Evolutionary conservation across 2,797 vertebrate species (phyloP).

Genomic region (Nyctalus aviator): DNA sequence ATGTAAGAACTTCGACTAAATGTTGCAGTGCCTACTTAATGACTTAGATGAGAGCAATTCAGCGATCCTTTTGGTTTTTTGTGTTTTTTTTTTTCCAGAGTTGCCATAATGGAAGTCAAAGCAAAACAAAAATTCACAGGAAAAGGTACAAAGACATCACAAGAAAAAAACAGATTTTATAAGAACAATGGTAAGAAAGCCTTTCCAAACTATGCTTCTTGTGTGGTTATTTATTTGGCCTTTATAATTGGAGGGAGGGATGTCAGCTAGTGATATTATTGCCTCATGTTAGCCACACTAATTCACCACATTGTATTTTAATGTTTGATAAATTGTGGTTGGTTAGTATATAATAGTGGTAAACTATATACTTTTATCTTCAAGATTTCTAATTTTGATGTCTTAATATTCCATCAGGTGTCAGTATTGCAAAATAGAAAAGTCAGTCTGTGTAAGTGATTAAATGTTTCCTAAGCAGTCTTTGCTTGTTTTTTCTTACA

Average conservation of each 20-base stretch:
- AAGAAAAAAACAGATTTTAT: constrained; percentile 79
- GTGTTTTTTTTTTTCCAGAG: constrained; percentile 69
- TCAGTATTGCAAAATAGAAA: constrained; percentile 71
- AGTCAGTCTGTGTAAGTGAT: neutral
- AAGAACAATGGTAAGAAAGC: constrained; percentile 82
- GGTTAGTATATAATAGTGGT: neutral
- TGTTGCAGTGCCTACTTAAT: neutral
- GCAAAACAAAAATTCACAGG: constrained; percentile 80
- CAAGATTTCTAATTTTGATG: neutral
- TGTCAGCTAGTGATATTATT: neutral
- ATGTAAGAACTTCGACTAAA: neutral
- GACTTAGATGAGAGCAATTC: neutral
- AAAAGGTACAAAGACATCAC: constrained; percentile 71
- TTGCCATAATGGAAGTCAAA: constrained; percentile 84
- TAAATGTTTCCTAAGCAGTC: neutral
- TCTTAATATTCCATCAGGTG: constrained; percentile 64
- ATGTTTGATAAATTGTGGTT: neutral
- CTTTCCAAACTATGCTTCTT: rapidly evolving
- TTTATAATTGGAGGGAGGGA: neutral
- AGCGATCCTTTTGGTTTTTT: constrained; percentile 1
- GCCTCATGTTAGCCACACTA: neutral
- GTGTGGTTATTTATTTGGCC: neutral
- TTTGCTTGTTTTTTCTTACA: neutral
- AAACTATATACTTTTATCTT: neutral
- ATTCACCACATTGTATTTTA: neutral